Evolutionary conservation across 2,888 invertebrate genomes (phyloP).

Genomic region (Parelbella ahira): DNA sequence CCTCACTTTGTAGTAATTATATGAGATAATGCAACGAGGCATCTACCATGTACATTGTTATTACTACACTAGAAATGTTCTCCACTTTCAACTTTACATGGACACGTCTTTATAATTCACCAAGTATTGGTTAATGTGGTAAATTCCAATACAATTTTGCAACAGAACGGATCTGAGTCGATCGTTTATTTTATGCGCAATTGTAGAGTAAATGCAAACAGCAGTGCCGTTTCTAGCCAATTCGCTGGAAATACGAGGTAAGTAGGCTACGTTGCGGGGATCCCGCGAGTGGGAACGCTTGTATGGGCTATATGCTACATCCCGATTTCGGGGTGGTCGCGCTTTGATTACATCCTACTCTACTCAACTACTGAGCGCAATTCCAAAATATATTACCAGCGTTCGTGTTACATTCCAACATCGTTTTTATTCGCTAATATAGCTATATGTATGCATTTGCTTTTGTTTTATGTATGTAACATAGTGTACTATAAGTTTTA

Average conservation of each 20-base stretch:
- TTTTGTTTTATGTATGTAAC: too few species aligned
- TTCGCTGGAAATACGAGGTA: slow-evolving; percentile 16
- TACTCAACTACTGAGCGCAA: slow-evolving; percentile 2
- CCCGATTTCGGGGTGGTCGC: slow-evolving; percentile 49
- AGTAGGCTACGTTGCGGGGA: slow-evolving; percentile 29
- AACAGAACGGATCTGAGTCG: slow-evolving; percentile 13
- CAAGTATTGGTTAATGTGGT: too few species aligned
- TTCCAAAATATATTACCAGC: slow-evolving; percentile 6
- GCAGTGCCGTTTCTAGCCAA: slow-evolving; percentile 19
- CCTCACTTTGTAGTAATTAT: too few species aligned
- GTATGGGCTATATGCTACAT: slow-evolving; percentile 59
- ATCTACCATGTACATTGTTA: too few species aligned
- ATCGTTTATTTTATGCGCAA: slow-evolving; percentile 21
- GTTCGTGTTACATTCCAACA: too few species aligned
- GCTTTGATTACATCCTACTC: slow-evolving; percentile 65
- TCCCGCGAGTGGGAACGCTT: slow-evolving; percentile 38
- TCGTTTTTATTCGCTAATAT: too few species aligned
- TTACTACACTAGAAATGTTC: too few species aligned
- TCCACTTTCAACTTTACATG: too few species aligned
- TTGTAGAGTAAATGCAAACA: slow-evolving; percentile 18
- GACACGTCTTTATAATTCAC: too few species aligned
- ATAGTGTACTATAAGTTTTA: too few species aligned
- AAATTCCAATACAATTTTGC: slow-evolving; percentile 16
- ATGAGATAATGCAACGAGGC: too few species aligned
- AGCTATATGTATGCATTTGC: too few species aligned